Base-by-base conservation (phyloP, 2,888 invertebrate genomes). In the Pecten maximus region DNA sequence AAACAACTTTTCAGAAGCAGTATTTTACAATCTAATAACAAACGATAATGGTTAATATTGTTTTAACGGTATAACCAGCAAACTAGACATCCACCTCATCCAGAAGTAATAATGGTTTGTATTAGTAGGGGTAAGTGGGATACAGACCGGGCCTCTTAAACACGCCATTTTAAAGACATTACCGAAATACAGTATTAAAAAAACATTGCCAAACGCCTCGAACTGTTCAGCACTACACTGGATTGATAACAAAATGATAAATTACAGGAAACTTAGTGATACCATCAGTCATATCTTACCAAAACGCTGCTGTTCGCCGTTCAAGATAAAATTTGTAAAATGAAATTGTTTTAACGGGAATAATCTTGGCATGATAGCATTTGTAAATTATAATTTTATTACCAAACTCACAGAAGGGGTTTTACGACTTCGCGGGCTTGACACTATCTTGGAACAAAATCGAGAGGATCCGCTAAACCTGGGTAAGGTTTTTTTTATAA, bases 361-460 rank as follows among this genome's bases (percentile, higher is more conserved):
- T 87, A 74, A 88, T 88, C 86, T 90, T 60, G 90, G n/a, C 40
- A 28, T 88, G 74, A 88, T 90, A 88, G 88, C 88, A 87, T 90
- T 90, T 90, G 50, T 88, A 90, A 90, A 90, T 44, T 88, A 88
- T 48, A 86, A 90, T 90, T 90, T 90, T 90, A 90, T 88, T 88
- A 88, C 90, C 74, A 74, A 74, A 28, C 74, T 74, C 74, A 74
- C 74, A 74, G 74, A 74, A 74, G 74, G 74, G 74, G 74, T 74
- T 74, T 74, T 74, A 74, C 28, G 74, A 74, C 74, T 74, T 35
- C 35, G 28, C 74, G 6, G 74, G 74, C 28, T 74, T 74, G 74
- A 74, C 74, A 74, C 74, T 74, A 74, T 74, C 74, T 74, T 1
- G 35, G 74, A 28, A 74, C 74, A 74, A 74, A 74, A 74, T 74